A percentile compares a stretch with the other conserved stretches of the same genome.
Conservation (phyloP, 2,797 vertebrate species). For the Argyrosomus regius region DNA sequence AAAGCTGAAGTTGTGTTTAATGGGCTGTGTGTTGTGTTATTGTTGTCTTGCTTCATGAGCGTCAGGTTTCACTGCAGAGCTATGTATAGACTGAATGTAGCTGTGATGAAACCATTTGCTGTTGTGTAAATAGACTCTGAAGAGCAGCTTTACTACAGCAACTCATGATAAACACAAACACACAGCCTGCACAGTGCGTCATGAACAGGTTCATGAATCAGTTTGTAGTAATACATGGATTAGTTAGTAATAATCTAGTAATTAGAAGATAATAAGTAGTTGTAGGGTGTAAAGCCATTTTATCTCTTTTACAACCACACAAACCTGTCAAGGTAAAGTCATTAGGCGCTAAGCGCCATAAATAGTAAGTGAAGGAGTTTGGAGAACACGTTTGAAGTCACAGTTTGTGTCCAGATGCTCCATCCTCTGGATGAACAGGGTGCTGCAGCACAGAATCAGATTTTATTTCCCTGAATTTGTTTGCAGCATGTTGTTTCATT, state of each 20-base stretch:
- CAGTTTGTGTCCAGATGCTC: neutral
- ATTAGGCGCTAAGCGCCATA: neutral
- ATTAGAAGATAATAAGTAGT: neutral
- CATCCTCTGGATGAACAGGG: conserved; percentile 5
- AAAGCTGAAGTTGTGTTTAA: neutral
- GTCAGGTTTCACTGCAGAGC: conserved; percentile 57
- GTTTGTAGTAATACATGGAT: neutral
- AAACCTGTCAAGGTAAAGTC: neutral
- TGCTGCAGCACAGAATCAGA: neutral
- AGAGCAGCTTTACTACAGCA: conserved; percentile 6
- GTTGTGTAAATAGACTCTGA: conserved; percentile 20
- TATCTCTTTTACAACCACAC: neutral
- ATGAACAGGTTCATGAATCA: neutral
- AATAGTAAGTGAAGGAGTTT: neutral
- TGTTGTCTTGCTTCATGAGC: neutral
- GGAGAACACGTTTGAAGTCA: neutral
- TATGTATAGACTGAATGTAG: conserved; percentile 47
- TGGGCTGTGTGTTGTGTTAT: neutral
- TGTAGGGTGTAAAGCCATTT: neutral
- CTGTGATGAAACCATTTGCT: conserved; percentile 18
- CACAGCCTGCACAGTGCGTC: neutral
- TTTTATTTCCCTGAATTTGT: neutral
- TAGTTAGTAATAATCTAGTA: too few relatives aligned
- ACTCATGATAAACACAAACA: neutral
- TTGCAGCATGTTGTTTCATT: neutral